Evolutionary conservation across 2,888 invertebrate genomes (phyloP).

Genomic region (Harpagoxenus sublaevis): DNA sequence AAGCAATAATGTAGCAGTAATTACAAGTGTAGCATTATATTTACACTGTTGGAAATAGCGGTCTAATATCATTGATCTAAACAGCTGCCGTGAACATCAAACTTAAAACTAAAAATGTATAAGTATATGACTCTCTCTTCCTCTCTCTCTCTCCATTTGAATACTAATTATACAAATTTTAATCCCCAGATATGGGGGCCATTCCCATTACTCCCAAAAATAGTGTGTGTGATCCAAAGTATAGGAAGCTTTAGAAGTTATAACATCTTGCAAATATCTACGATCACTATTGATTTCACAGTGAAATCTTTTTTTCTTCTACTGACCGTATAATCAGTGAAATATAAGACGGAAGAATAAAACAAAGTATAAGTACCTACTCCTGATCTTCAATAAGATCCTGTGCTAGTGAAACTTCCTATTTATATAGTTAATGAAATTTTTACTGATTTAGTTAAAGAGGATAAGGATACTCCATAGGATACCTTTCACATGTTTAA

Average conservation of each 20-base stretch:
- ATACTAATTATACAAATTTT: background rate
- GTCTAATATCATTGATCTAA: background rate
- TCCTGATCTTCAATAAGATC: background rate
- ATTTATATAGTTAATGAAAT: background rate
- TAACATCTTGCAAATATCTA: background rate
- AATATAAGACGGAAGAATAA: background rate
- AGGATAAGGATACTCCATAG: background rate
- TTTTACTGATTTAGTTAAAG: background rate
- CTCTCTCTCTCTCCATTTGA: background rate
- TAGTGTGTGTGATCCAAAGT: background rate
- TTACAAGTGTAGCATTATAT: background rate
- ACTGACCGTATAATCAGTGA: background rate
- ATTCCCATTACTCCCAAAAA: background rate
- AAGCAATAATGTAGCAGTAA: background rate
- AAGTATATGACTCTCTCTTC: too few species aligned
- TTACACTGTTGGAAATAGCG: background rate
- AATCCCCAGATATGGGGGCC: background rate
- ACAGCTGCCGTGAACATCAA: background rate
- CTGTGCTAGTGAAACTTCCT: too few species aligned
- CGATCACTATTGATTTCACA: background rate
- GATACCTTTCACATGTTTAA: background rate
- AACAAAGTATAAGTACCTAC: background rate
- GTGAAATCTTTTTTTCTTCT: background rate
- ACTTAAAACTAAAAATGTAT: background rate
- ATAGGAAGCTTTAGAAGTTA: background rate